Evolutionary conservation across 1,140 invertebrate species (phyloP).

Genomic region (Brachionus asplanchnoidis): DNA sequence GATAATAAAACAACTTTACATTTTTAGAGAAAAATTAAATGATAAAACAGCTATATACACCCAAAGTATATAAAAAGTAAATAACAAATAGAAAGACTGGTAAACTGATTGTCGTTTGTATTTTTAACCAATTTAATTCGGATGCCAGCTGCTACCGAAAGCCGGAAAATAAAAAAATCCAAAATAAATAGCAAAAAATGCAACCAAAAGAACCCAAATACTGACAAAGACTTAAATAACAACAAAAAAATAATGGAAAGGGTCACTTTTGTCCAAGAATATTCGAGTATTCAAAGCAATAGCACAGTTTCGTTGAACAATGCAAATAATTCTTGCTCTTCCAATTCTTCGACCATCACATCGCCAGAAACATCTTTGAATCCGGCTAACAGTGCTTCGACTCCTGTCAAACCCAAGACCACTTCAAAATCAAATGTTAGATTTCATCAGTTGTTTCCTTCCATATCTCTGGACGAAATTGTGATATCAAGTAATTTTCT

Average conservation of each 20-base stretch:
- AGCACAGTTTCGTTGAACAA: constrained; percentile 2
- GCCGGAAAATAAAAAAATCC: neutral
- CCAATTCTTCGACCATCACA: neutral
- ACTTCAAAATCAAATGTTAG: constrained; percentile 12
- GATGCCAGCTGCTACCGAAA: neutral
- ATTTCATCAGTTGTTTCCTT: constrained; percentile 42
- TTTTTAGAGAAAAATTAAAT: neutral
- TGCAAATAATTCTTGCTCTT: constrained; percentile 16
- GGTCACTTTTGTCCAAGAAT: neutral
- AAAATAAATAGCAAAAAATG: neutral
- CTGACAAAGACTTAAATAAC: neutral
- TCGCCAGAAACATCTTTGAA: neutral
- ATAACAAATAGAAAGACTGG: neutral
- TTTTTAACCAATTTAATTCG: neutral
- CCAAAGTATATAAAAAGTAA: neutral
- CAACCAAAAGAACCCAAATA: neutral
- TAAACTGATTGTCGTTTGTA: neutral
- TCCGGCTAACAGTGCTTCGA: neutral
- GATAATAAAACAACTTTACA: neutral
- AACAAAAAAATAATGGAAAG: neutral
- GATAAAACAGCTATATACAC: neutral
- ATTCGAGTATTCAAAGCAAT: neutral
- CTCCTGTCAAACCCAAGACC: neutral
- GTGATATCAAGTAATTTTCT: neutral
- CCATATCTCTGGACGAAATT: constrained; percentile 5